Base-by-base conservation (phyloP, 2,888 invertebrate species). In the Drosophila leonis region DNA sequence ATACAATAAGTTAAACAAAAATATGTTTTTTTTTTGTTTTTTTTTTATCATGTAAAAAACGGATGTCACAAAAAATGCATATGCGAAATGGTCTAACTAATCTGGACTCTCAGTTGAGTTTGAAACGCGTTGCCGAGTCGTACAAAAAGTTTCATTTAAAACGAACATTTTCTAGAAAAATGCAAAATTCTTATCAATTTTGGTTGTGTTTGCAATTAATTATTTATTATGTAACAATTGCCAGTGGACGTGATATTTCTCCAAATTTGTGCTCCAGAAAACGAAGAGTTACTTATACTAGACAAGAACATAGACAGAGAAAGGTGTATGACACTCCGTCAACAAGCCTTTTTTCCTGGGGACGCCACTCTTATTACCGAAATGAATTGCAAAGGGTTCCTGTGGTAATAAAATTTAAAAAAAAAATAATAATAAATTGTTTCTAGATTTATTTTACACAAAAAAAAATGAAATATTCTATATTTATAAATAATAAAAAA, bases 21-120 rank as follows among this genome's bases (percentile, higher is more conserved):
- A n/a, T n/a, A n/a, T n/a, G 24, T 24, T 24, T 24, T 24, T 24
- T 24, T 24, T 24, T 8, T 18, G 9, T 27, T 15, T 18, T 6
- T 12, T 13, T 44, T 18, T 49, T 31, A 49, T 49, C 31, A 18
- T 18, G 15, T 13, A 18, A 31, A 29, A 13, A 18, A 54, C 77
- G 77, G 77, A 63, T 31, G 63, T 67, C 12, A 31, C 7, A 4
- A 49, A 49, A n/a, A 31, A 13, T 18, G 18, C 8, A 4, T 12
- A 9, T 12, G 13, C 24, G 1, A 52, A 44, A n/a, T 33, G 13
- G 12, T n/a, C 1, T 48, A n/a, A 41, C 37, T 27, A n/a, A 46
- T 24, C 18, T 12, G 0, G 4, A 3, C 5, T 4, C n/a, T 54
- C 41, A 74, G 72, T 75, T 46, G 15, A 44, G 27, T 72, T 37